phyloP scores from a whole-genome alignment of 30 jellyfish, hydroid and myxozoan genomes.

The Pseudorhiza aurosa region DNA sequence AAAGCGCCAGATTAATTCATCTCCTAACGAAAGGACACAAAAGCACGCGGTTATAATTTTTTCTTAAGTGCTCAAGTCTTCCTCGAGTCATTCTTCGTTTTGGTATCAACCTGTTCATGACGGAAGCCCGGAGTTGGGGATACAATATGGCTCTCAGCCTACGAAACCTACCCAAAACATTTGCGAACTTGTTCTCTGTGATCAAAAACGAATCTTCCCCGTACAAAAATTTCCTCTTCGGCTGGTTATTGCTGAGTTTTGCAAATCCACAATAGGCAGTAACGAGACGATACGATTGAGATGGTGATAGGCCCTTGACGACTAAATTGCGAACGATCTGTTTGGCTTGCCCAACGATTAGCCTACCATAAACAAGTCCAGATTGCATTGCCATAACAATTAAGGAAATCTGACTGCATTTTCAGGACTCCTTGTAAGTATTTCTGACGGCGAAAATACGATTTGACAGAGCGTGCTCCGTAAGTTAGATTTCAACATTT shows the following conservation, averaged over 20 bases:
- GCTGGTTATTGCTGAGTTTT: slow-evolving; percentile 49
- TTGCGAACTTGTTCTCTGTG: slow-evolving; percentile 62
- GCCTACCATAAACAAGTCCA: slow-evolving; percentile 77
- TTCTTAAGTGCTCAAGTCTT: too few species aligned
- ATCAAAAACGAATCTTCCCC: slow-evolving; percentile 86
- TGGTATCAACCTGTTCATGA: too few species aligned
- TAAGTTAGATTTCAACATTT: too few species aligned
- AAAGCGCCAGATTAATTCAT: too few species aligned
- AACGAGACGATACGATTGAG: slow-evolving; percentile 58
- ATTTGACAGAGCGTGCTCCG: too few species aligned
- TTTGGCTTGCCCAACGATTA: slow-evolving; percentile 70
- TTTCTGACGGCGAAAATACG: too few species aligned
- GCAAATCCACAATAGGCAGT: slow-evolving; percentile 85
- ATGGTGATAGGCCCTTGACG: slow-evolving; percentile 7
- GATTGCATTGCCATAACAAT: slow-evolving; percentile 82
- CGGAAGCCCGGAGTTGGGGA: too few species aligned
- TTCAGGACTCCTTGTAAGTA: not conserved
- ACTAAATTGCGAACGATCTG: slow-evolving; percentile 49
- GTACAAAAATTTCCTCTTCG: slow-evolving; percentile 63
- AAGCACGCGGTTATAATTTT: too few species aligned
- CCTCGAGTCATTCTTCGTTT: too few species aligned
- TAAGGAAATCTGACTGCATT: slow-evolving; percentile 7
- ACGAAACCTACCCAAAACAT: slow-evolving; percentile 73
- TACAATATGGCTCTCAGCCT: too few species aligned
- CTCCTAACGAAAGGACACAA: too few species aligned